Conservation (phyloP, 1,140 invertebrate species). For the Hylaeus anthracinus region DNA sequence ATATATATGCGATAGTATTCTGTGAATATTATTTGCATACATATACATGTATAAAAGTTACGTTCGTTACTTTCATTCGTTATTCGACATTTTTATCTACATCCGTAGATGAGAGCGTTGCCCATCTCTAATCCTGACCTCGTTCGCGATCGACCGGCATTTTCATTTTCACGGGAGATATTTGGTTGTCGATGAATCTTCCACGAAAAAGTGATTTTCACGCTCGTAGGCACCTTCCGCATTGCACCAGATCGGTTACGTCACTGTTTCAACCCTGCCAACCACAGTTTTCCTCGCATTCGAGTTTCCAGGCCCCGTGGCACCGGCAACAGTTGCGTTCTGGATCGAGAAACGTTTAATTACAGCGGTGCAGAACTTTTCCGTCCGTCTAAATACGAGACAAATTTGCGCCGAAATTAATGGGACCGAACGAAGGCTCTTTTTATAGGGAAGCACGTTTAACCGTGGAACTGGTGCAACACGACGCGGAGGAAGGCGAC, state of each 20-base stretch:
- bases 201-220: slow-evolving; percentile 7
- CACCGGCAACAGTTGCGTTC: slow-evolving; percentile 16
- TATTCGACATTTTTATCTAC: too few relatives aligned
- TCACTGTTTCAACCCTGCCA: slow-evolving; percentile 51
- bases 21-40: too few relatives aligned
- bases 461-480: not conserved
- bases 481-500: not conserved
- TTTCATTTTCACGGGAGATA: not conserved
- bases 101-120: too few relatives aligned
- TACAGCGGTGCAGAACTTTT: not conserved
- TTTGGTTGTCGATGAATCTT: not conserved
- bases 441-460: not conserved
- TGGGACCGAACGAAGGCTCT: not conserved
- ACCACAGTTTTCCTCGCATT: slow-evolving; percentile 32
- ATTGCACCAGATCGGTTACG: slow-evolving; percentile 57
- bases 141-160: not conserved
- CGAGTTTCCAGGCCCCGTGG: slow-evolving; percentile 1
- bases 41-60: too few relatives aligned
- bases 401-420: slow-evolving; percentile 14
- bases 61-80: too few relatives aligned
- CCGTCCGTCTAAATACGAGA: not conserved
- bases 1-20: too few relatives aligned
- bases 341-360: not conserved
- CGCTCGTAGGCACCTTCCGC: slow-evolving; percentile 32
- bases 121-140: too few relatives aligned